Percentiles rank a stretch among this genome's conserved stretches.
Evolutionary conservation across 2,888 invertebrate species (phyloP).

Genomic region (Drosophila koepferae): DNA sequence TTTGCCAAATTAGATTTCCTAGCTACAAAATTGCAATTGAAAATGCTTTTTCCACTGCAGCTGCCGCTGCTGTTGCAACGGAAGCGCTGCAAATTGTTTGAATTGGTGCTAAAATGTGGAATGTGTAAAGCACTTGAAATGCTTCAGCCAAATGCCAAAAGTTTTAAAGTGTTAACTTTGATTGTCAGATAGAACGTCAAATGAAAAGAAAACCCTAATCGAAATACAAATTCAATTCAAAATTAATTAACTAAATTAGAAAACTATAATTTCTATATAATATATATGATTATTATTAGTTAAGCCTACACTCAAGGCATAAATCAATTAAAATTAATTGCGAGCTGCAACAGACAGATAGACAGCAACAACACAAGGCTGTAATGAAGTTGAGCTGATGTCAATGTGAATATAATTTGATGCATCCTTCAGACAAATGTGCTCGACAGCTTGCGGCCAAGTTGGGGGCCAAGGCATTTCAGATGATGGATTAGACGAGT

Average conservation of each 20-base stretch:
- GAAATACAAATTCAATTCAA: neutral
- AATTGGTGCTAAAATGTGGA: constrained; percentile 41
- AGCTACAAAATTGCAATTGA: constrained; percentile 67
- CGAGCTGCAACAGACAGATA: constrained; percentile 5
- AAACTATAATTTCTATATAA: neutral
- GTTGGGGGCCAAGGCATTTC: neutral
- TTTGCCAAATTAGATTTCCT: constrained; percentile 68
- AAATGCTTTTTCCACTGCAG: constrained; percentile 54
- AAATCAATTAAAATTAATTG: constrained; percentile 63
- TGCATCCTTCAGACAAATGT: constrained; percentile 59
- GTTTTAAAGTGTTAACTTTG: neutral
- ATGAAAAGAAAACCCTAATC: neutral
- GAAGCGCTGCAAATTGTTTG: constrained; percentile 19
- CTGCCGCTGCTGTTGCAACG: constrained; percentile 13
- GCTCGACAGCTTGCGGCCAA: constrained; percentile 51
- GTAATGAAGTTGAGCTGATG: constrained; percentile 34
- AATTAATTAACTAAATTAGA: constrained; percentile 29
- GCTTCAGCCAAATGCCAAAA: neutral
- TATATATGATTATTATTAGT: constrained; percentile 6
- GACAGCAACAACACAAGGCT: constrained; percentile 1
- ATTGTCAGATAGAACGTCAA: neutral
- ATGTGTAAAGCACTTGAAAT: constrained; percentile 14
- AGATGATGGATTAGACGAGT: constrained; percentile 51
- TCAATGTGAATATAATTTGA: constrained; percentile 51
- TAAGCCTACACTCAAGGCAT: constrained; percentile 16